Base-by-base conservation (phyloP, 2,113 vertebrate genomes). In the Hemibates koningsi region DNA sequence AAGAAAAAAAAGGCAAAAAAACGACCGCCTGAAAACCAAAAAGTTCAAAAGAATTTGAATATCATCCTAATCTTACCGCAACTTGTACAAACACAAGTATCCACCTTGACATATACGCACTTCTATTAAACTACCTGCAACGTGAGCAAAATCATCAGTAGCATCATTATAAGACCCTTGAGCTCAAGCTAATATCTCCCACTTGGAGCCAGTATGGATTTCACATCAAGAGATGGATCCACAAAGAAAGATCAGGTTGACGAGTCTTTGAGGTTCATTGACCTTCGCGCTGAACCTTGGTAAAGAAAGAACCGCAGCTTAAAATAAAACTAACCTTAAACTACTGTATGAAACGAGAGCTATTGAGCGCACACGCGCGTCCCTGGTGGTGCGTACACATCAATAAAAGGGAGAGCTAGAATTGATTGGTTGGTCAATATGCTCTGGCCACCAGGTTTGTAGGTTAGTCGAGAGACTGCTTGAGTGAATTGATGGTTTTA, bases 341-440 rank as follows among this genome's bases (percentile, higher is more conserved):
- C 21, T 19, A n/a, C 61, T 52, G 6, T 53, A 61, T 82, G 43
- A 84, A 56, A 88, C 27, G 6, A 80, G 29, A 59, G 86, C 53
- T 86, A 90, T 86, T 36, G 83, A 90, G 85, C 34, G 10, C 43
- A 81, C 81, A 87, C 83, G 21, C 83, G 19, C 41, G 52, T 90
- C 92, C 86, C 90, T 56, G 71, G 88, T 88, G 87, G 63, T 66
- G 38, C 13, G 41, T 27, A 11, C 43, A 27, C 90, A 78, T 95
- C 94, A 91, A 88, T 94, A 84, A 34, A 84, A 3, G 32, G 84
- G 61, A 85, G 81, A 92, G 89, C 90, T 90, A 41, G 43, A 81
- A 95, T 95, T 50, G 93, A 94, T 93, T 90, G 3, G 21, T 86
- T 63, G 90, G 73, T 93, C 94, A 92, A 91, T 93, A 91, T 86